Base-by-base conservation (phyloP, 2,888 invertebrate species). In the Labia minor region DNA sequence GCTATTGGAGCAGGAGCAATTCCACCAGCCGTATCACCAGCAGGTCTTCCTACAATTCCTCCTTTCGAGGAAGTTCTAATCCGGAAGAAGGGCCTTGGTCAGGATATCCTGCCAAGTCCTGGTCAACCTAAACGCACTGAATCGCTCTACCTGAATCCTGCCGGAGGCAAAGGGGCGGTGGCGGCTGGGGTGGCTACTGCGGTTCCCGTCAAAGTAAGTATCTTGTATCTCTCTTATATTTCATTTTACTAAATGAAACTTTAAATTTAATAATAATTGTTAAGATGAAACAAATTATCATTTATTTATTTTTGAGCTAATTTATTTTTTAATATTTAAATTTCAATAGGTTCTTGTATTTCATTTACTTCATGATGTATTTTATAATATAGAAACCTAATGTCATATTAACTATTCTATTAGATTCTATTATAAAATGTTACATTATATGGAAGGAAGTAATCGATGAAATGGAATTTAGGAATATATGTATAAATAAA, bases 51-150 rank as follows among this genome's bases (percentile, higher is more conserved):
- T 70, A 74, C 73, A 16, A 77, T 81, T 64, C 80, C 82, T 14
- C 89, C 90, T 61, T 91, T 92, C 77, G 92, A 93, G 77, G 92
- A 92, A 67, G 86, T 90, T 66, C 82, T 92, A 69, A 76, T 92
- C 74, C 83, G 89, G 75, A 90, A 91, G 77, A 83, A 90, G 73
- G 87, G 83, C 72, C 82, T 92, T 67, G 92, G 92, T 69, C 93
- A 93, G 80, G 93, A 93, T 76, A 92, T 93, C 77, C 85, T 91
- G 74, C 92, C 92, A 70, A 92, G 92, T 72, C 87, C 85, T 68
- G 88, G 88, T 74, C 91, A 92, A 77, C 93, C 93, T 68, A 93
- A 94, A 79, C 85, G 94, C 74, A 93, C 93, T 70, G 94, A 94
- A 79, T 93, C 93, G 77, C 82, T 94, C 73, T 93, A 88, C 78